These are phyloP conservation scores for Romanogobio albipinnatus DNA, from an alignment of 2,113 vertebrate species.

Conservation along the genomic window DNA sequence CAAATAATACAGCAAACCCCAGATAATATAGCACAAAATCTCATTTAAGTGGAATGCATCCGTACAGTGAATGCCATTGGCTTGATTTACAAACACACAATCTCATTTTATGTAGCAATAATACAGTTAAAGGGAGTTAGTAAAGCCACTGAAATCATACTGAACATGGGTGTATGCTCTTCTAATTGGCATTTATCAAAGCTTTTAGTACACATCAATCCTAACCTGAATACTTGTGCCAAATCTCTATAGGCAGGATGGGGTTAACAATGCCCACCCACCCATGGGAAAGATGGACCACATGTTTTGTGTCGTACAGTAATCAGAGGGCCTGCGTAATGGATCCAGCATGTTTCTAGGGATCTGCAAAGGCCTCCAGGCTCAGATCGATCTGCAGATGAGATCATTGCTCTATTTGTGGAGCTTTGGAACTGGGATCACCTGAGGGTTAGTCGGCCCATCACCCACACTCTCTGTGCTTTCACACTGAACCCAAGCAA, in stretches of 20 bases:
- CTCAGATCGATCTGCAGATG: constrained; percentile 63
- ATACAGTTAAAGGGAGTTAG: not conserved
- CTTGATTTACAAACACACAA: not conserved
- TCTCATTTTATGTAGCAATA: not conserved
- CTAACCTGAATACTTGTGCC: not conserved
- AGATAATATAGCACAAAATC: not conserved
- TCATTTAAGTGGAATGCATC: not conserved
- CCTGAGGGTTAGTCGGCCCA: constrained; percentile 32
- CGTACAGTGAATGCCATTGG: not conserved
- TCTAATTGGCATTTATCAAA: not conserved
- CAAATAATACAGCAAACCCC: constrained; percentile 4
- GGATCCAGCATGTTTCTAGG: constrained; percentile 61
- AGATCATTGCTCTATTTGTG: constrained; percentile 65
- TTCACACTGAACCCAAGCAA: constrained; percentile 18
- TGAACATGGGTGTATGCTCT: not conserved
- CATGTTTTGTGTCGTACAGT: constrained; percentile 65
- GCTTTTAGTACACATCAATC: too few species aligned
- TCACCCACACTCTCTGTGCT: not conserved
- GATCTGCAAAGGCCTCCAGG: constrained; percentile 56
- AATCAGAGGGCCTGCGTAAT: constrained; percentile 66
- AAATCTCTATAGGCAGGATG: constrained; percentile 13
- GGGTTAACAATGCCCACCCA: constrained; percentile 36
- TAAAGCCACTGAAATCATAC: not conserved
- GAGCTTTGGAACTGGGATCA: constrained; percentile 53
- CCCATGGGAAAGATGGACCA: constrained; percentile 58